These are phyloP conservation scores for Cyclophora punctaria DNA, from an alignment of 2,888 invertebrate genomes.

Conservation along the genomic window DNA sequence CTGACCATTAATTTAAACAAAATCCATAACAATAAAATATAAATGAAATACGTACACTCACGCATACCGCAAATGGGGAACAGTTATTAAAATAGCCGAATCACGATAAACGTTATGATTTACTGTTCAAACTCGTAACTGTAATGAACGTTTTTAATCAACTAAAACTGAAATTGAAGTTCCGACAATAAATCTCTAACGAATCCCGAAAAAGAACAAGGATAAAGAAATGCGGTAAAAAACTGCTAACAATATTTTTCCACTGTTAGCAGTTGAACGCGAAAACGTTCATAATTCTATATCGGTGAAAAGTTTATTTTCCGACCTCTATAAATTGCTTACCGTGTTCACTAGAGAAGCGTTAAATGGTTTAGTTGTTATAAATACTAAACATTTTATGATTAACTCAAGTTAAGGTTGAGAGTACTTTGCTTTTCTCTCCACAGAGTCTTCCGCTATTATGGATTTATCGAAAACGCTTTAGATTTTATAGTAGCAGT, in stretches of 20 bases:
- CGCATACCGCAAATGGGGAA: constrained; percentile 7
- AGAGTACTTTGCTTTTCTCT: constrained; percentile 39
- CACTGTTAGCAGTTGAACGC: constrained; percentile 5
- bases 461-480: constrained; percentile 9
- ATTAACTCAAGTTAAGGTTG: constrained; percentile 41
- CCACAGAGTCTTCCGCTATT: constrained; percentile 26
- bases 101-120: constrained; percentile 6
- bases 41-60: constrained; percentile 1
- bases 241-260: constrained; percentile 5
- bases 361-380: constrained; percentile 39
- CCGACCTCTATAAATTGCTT: constrained; percentile 30
- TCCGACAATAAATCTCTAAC: constrained; percentile 12
- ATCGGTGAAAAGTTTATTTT: constrained; percentile 19
- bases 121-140: constrained; percentile 8
- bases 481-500: neutral
- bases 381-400: constrained; percentile 34
- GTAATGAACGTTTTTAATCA: constrained; percentile 12
- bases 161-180: constrained; percentile 10
- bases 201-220: constrained; percentile 9
- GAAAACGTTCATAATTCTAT: constrained; percentile 18
- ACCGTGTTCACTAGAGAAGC: constrained; percentile 32
- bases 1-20: constrained; percentile 1
- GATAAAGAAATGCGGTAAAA: constrained; percentile 14
- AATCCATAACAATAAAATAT: constrained; percentile 1
- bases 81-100: constrained; percentile 11